phyloP scores from a whole-genome alignment of 2,113 vertebrate genomes.

The Craseonycteris thonglongyai region DNA sequence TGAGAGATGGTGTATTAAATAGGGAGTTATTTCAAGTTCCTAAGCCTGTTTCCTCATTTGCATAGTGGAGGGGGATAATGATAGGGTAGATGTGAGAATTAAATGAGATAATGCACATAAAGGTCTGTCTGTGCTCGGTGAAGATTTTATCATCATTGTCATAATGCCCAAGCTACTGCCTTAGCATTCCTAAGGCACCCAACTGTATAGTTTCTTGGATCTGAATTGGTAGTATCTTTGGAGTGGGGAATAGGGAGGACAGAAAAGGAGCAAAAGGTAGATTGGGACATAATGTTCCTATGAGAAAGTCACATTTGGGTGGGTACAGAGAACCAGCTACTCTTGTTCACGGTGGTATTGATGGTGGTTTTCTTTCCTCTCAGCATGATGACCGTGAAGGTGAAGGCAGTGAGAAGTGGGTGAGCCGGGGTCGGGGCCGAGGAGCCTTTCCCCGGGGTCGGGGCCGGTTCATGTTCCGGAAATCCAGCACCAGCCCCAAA shows the following conservation, averaged over 20 bases:
- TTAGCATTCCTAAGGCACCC: neutral
- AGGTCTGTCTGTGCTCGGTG: neutral
- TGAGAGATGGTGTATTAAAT: neutral
- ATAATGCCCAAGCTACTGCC: neutral
- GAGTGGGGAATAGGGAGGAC: neutral
- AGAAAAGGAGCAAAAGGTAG: neutral
- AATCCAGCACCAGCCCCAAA: conserved; percentile 87
- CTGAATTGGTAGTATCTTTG: neutral
- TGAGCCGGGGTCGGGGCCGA: conserved; percentile 83
- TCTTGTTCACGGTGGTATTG: neutral
- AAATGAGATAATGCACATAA: neutral
- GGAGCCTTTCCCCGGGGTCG: conserved; percentile 84
- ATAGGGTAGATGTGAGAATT: neutral
- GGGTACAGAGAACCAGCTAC: neutral
- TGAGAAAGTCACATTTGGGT: neutral
- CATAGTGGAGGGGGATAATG: neutral
- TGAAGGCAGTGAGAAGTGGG: conserved; percentile 86
- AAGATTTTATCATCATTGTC: neutral
- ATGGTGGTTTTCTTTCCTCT: conserved; percentile 16
- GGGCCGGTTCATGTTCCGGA: conserved; percentile 93
- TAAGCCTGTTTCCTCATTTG: neutral
- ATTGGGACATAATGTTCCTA: neutral
- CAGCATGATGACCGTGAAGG: conserved; percentile 93
- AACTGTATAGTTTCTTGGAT: neutral
- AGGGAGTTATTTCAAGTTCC: neutral